These are phyloP conservation scores for Lithobates sylvaticus DNA, from an alignment of 2,797 vertebrate genomes.

Conservation along the genomic window DNA sequence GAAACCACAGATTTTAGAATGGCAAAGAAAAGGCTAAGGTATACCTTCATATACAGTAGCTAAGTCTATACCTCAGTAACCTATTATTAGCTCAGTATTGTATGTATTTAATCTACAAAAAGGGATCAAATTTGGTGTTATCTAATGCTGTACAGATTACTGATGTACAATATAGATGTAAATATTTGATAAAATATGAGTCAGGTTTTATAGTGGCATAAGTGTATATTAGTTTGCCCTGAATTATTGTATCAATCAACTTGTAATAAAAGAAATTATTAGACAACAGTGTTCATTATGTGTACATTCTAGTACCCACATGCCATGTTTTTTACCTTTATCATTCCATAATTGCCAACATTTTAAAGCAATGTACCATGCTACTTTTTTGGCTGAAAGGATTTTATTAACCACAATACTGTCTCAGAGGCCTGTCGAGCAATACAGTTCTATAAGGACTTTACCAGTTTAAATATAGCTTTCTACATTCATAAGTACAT, in stretches of 20 bases:
- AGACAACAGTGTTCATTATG: neutral
- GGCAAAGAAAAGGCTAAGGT: too few relatives aligned
- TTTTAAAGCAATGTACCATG: neutral
- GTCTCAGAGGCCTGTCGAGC: too few relatives aligned
- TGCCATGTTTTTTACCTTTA: neutral
- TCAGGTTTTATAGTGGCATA: neutral
- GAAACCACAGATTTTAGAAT: neutral
- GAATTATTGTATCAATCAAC: constrained; percentile 1
- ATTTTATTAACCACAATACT: too few relatives aligned
- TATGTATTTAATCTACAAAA: neutral
- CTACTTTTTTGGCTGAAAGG: neutral
- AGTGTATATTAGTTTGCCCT: neutral
- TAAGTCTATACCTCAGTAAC: neutral
- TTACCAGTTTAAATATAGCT: neutral
- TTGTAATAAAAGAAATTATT: constrained; percentile 33
- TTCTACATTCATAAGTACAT: neutral
- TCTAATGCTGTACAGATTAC: neutral
- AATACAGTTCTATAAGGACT: neutral
- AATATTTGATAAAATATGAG: constrained; percentile 21
- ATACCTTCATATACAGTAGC: neutral
- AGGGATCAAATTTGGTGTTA: constrained; percentile 1
- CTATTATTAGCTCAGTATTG: neutral
- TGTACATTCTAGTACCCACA: neutral
- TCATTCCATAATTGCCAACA: too few relatives aligned
- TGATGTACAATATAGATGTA: constrained; percentile 27